Conservation (phyloP, 2,888 invertebrate species). For the Dinocampus coccinellae region DNA sequence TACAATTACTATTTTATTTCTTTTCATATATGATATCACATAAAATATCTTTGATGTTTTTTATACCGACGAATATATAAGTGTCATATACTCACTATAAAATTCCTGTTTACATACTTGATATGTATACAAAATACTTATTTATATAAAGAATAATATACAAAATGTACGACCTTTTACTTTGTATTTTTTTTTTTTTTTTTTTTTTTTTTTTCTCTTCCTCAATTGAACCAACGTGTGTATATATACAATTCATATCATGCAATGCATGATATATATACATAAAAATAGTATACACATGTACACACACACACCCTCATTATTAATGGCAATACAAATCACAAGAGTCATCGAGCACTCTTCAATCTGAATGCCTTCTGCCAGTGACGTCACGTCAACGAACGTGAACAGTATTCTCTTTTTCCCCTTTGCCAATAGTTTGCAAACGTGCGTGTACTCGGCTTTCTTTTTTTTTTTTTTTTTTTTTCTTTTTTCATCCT, state of each 20-base stretch:
- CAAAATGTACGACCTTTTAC: no score
- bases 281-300: no score
- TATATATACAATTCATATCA: background rate
- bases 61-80: no score
- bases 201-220: slow-evolving; percentile 24
- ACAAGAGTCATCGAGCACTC: slow-evolving; percentile 69
- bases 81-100: no score
- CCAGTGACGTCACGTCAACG: slow-evolving; percentile 64
- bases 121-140: no score
- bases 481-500: background rate
- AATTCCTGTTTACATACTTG: no score
- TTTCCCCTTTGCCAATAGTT: background rate
- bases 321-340: slow-evolving; percentile 70
- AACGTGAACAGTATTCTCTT: background rate
- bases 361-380: slow-evolving; percentile 70
- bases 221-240: slow-evolving; percentile 2
- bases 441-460: background rate
- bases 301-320: slow-evolving; percentile 50
- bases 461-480: background rate
- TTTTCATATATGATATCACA: no score
- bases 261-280: slow-evolving; percentile 25
- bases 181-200: no score
- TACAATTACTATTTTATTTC: no score
- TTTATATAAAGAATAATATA: no score
- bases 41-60: no score